Evolutionary conservation across 2,888 invertebrate species (phyloP).

Genomic region (Andrena bucephala): DNA sequence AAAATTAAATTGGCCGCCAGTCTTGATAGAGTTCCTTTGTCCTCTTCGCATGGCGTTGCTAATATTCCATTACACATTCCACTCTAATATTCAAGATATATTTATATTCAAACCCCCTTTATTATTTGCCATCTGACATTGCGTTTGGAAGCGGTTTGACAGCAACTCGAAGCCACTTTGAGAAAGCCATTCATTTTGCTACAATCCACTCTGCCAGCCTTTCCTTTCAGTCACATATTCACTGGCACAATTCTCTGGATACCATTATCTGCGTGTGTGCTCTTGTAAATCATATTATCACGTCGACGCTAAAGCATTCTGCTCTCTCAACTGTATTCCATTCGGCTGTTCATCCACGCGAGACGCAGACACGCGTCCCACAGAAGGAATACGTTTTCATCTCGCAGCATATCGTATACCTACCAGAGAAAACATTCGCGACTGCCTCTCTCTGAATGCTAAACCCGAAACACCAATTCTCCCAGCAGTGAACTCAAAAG

Average conservation of each 20-base stretch:
- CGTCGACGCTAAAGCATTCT: conserved; percentile 20
- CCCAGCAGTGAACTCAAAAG: neutral
- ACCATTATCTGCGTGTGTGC: conserved; percentile 1
- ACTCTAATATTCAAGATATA: no score
- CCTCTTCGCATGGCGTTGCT: no score
- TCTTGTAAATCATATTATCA: conserved; percentile 39
- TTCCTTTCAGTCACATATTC: neutral
- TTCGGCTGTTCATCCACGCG: conserved; percentile 23
- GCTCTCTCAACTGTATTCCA: conserved; percentile 17
- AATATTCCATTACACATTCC: no score
- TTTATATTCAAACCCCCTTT: no score
- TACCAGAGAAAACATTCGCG: conserved; percentile 38
- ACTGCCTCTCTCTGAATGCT: conserved; percentile 20
- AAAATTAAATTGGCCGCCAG: no score
- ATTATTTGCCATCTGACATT: no score
- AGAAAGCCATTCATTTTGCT: neutral
- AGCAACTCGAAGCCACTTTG: neutral
- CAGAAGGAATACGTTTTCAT: conserved; percentile 25
- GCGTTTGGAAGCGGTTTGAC: neutral
- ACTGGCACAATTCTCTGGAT: conserved; percentile 7
- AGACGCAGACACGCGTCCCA: neutral
- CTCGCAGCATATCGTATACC: conserved; percentile 5
- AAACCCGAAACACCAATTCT: conserved; percentile 9
- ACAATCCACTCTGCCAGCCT: neutral
- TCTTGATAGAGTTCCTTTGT: no score